Evolutionary conservation across 1,140 invertebrate genomes (phyloP).

Genomic region (Hyles vespertilio): DNA sequence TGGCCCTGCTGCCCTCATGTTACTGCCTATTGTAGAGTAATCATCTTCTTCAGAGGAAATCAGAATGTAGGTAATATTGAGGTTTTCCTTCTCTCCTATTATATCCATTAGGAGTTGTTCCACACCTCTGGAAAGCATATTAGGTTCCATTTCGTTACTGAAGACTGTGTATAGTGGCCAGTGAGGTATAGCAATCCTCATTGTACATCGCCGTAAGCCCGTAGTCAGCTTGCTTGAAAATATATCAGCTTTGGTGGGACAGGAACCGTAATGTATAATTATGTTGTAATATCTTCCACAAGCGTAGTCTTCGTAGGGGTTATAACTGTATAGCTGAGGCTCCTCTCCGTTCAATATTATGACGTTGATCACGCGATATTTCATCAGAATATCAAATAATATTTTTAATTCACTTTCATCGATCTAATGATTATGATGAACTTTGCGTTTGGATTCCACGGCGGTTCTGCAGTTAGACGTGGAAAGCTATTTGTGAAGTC

Average conservation of each 20-base stretch:
- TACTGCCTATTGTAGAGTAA: slow-evolving; percentile 26
- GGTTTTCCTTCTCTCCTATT: slow-evolving; percentile 34
- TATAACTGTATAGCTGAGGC: slow-evolving; percentile 17
- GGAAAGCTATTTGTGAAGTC: slow-evolving; percentile 4
- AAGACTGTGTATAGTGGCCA: slow-evolving; percentile 5
- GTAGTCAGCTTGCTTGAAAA: slow-evolving; percentile 31
- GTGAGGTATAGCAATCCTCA: slow-evolving; percentile 29
- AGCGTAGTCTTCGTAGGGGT: slow-evolving; percentile 21
- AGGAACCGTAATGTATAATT: slow-evolving; percentile 11
- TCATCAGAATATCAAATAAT: slow-evolving; percentile 29
- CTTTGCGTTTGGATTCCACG: slow-evolving; percentile 29
- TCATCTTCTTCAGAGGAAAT: slow-evolving; percentile 24
- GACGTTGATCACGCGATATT: slow-evolving; percentile 10
- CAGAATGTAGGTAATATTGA: slow-evolving; percentile 32
- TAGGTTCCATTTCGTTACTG: too few relatives aligned
- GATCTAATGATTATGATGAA: slow-evolving; percentile 28
- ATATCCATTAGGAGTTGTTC: slow-evolving; percentile 19
- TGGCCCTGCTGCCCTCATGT: slow-evolving; percentile 34
- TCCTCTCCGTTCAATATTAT: slow-evolving; percentile 17
- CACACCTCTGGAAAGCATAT: too few relatives aligned
- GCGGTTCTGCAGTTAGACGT: slow-evolving; percentile 2
- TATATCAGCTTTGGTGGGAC: slow-evolving; percentile 13
- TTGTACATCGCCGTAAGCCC: slow-evolving; percentile 28
- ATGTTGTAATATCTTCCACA: slow-evolving; percentile 20
- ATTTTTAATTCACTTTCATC: slow-evolving; percentile 14